phyloP scores from a whole-genome alignment of 1,140 invertebrate species.

The Teleopsis dalmanni region DNA sequence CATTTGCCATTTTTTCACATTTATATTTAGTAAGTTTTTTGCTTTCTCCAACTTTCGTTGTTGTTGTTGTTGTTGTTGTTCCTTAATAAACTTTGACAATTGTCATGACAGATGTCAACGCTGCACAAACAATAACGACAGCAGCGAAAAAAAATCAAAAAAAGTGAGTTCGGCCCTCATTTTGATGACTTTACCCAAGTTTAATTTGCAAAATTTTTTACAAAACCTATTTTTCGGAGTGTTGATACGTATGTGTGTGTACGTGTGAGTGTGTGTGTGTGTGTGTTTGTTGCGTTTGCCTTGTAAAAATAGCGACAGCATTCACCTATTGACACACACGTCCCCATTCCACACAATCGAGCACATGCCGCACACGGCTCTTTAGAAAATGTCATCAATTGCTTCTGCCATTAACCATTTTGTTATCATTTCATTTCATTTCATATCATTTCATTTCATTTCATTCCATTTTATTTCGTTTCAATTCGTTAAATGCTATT shows the following conservation, averaged over 20 bases:
- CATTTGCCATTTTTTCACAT: too few relatives aligned
- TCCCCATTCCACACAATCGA: neutral
- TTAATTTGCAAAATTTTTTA: neutral
- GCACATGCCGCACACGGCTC: neutral
- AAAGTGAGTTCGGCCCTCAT: neutral
- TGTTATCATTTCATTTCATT: too few relatives aligned
- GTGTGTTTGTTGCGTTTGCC: neutral
- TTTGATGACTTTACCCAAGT: neutral
- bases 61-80: too few relatives aligned
- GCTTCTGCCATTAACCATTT: too few relatives aligned
- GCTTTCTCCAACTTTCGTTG: too few relatives aligned
- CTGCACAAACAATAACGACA: neutral
- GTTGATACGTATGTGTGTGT: neutral
- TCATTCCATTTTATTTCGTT: too few relatives aligned
- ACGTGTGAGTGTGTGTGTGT: neutral
- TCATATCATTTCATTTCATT: too few relatives aligned
- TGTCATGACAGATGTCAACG: neutral
- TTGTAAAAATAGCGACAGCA: constrained; percentile 6
- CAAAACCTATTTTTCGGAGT: too few relatives aligned
- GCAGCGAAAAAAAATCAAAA: neutral
- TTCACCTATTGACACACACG: too few relatives aligned
- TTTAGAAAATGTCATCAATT: too few relatives aligned
- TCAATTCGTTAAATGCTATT: too few relatives aligned
- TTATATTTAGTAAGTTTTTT: too few relatives aligned
- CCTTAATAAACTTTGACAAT: neutral